Conservation (phyloP, 2,797 vertebrate species). For the Chelmon rostratus region DNA sequence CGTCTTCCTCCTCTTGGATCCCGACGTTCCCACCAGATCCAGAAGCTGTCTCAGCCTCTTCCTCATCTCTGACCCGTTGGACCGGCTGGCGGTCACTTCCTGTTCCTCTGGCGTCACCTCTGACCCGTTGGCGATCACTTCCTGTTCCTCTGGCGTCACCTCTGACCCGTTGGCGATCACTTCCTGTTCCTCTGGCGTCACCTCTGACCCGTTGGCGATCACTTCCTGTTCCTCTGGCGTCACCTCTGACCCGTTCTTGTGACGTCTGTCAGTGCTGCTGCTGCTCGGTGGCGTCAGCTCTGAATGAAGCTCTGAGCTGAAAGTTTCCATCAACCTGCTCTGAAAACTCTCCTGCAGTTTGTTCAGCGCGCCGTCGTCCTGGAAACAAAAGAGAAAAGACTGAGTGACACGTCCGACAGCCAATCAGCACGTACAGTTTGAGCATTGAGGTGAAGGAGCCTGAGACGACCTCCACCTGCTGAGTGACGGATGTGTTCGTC, state of each 20-base stretch:
- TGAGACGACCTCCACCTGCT: no score
- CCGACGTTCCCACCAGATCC: not conserved
- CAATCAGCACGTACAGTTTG: not conserved
- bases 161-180: not conserved
- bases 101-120: fast-evolving
- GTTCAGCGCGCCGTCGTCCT: conserved; percentile 32
- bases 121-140: not conserved
- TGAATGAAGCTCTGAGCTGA: conserved; percentile 46
- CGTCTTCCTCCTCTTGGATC: conserved; percentile 8
- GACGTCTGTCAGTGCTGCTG: not conserved
- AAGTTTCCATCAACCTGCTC: conserved; percentile 40
- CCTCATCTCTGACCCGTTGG: conserved; percentile 20
- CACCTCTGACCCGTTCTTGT: not conserved
- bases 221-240: no score
- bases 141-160: no score
- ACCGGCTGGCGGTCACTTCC: not conserved
- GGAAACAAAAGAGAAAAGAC: conserved; percentile 10
- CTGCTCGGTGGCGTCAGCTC: not conserved
- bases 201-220: not conserved
- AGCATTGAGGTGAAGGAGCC: no score
- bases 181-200: fast-evolving
- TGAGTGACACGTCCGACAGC: not conserved
- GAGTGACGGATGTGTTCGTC: no score
- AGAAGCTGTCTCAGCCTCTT: conserved; percentile 49
- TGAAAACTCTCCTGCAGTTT: conserved; percentile 63